A percentile compares a stretch with the other conserved stretches of the same genome.
Conservation (phyloP, 1,140 invertebrate species). For the Drosophila tristis region DNA sequence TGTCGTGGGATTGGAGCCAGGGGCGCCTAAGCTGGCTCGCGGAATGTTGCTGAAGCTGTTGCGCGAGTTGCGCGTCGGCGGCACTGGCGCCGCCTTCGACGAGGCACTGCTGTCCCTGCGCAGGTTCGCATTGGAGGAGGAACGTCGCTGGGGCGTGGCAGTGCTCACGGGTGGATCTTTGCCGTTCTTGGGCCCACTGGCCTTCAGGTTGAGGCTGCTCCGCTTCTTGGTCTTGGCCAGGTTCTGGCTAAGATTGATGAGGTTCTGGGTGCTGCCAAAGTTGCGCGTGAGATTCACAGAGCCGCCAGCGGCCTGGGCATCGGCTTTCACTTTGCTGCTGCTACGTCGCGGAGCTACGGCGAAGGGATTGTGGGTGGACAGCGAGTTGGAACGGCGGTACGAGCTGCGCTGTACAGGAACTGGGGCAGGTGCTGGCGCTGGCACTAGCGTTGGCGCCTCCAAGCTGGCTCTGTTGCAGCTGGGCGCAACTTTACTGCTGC, state of each 20-base stretch:
- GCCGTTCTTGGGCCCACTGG: conserved; percentile 48
- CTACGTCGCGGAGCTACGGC: conserved; percentile 65
- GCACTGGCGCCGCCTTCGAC: conserved; percentile 56
- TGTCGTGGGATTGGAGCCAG: not conserved
- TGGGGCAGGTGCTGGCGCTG: not conserved
- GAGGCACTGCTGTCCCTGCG: conserved; percentile 70
- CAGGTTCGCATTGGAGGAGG: conserved; percentile 76
- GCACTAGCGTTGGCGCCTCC: conserved; percentile 8
- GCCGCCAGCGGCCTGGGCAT: conserved; percentile 30
- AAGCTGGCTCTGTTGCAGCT: conserved; percentile 44
- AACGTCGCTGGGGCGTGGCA: conserved; percentile 59
- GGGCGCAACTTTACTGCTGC: conserved; percentile 56
- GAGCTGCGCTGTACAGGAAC: conserved; percentile 47
- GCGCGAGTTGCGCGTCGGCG: conserved; percentile 65
- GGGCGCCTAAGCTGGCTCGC: conserved; percentile 67
- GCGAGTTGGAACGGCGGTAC: conserved; percentile 73
- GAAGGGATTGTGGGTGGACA: conserved; percentile 76
- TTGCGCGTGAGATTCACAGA: conserved; percentile 73
- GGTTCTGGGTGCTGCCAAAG: conserved; percentile 81
- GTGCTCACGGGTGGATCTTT: conserved; percentile 60
- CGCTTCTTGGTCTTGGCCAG: conserved; percentile 80
- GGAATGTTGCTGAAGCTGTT: conserved; percentile 84
- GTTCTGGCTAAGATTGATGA: conserved; percentile 77
- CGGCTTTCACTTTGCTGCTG: conserved; percentile 62
- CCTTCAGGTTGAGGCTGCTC: conserved; percentile 79